Evolutionary conservation across 2,113 vertebrate species (phyloP).

Genomic region (Penelope pileata): DNA sequence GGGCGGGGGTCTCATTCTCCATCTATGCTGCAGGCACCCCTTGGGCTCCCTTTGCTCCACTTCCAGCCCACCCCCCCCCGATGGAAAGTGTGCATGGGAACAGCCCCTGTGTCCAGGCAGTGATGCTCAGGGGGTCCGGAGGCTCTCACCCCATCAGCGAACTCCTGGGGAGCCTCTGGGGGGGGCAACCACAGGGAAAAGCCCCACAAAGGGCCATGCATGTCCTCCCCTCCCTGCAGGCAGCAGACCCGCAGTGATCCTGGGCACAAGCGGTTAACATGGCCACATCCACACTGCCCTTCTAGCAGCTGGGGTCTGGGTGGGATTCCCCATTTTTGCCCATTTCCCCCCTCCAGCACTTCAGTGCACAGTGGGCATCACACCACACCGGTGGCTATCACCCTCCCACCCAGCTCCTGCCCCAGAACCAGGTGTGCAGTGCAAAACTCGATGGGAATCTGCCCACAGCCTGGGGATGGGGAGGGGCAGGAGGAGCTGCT

Average conservation of each 20-base stretch:
- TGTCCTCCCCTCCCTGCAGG: background rate
- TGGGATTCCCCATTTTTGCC: background rate
- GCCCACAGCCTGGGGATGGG: background rate
- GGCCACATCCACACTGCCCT: rapidly evolving
- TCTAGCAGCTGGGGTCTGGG: background rate
- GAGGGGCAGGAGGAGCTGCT: background rate
- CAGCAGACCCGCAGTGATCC: no score
- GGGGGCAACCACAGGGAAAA: background rate
- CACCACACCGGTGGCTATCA: background rate
- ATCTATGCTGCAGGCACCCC: no score
- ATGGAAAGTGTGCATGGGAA: no score
- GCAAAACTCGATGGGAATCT: background rate
- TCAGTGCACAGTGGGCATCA: no score
- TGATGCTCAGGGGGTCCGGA: background rate
- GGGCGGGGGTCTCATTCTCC: background rate
- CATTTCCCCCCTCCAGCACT: background rate
- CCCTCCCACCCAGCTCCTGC: background rate
- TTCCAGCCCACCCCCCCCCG: no score
- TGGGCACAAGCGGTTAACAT: rapidly evolving
- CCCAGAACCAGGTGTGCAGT: background rate
- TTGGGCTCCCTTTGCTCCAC: background rate
- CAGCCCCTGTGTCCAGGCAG: background rate
- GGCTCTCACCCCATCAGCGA: no score
- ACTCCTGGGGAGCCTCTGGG: background rate
- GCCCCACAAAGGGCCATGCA: background rate